Evolutionary conservation across 2,888 invertebrate genomes (phyloP), one percentile per base, ranked within the genome.

Genomic region (Pantelozetes paolii): DNA sequence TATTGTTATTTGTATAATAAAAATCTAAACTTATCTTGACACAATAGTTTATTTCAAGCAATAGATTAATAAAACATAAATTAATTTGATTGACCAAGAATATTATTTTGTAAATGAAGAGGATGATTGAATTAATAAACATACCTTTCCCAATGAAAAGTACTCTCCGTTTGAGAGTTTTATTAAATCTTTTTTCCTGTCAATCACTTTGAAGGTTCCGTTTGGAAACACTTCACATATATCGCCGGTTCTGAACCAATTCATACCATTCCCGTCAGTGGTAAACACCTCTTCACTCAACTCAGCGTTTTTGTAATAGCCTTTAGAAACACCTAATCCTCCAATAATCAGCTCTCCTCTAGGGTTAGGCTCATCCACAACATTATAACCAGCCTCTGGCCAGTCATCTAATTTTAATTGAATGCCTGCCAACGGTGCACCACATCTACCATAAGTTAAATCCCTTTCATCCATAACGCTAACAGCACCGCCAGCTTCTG

Each of bases 151-250:
- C 71, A 99, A 86, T 0, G 97, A 96, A 26, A 99, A 93, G 83
- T 98, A 99, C 84, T 99, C 99, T 77, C 99, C 99, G 40, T 94
- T 91, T 83, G 98, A 95, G 72, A 99, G 86, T 83, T 99, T 99
- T 59, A 99, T 95, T 79, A 99, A 86, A 85, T 99, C 98, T 85
- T 99, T 79, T 69, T 77, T 79, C 75, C 76, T 79, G 67, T 78
- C 78, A 80, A 99, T 96, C 80, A 99, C 96, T 85, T 91, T 92
- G 79, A 99, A 88, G 80, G 90, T 91, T 28, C 99, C 99, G 83
- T 99, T 96, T 50, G 87, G 86, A 80, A 94, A 91, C 80, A 97
- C 86, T 85, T 96, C 94, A 1, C 91, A 96, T 83, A 99, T 91
- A 84, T 99, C 99, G 0, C 99, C 99, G n/a, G 95, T 94, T 80